Percentiles rank a stretch among this genome's conserved stretches.
Evolutionary conservation across 2,888 invertebrate species (phyloP).

Genomic region (Axea sp.): DNA sequence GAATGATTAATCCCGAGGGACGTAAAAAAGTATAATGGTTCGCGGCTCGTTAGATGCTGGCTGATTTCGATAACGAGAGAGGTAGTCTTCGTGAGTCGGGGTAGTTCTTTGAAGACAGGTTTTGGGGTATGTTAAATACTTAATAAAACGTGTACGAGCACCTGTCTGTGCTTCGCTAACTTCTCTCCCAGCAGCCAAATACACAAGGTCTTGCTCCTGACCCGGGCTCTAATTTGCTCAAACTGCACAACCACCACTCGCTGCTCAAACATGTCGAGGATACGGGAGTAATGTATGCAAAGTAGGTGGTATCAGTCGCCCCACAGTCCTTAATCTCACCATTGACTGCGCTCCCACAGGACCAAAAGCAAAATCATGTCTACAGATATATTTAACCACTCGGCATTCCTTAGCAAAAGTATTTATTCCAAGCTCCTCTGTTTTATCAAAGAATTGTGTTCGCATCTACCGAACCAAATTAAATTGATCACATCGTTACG

Average conservation of each 20-base stretch:
- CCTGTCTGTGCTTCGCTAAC: slow-evolving; percentile 49
- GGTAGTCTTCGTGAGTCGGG: slow-evolving; percentile 42
- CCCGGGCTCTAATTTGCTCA: slow-evolving; percentile 57
- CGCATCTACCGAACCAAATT: slow-evolving; percentile 37
- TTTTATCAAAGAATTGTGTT: slow-evolving; percentile 48
- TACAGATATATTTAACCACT: slow-evolving; percentile 43
- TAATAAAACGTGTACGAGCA: slow-evolving; percentile 60
- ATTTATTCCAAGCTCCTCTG: slow-evolving; percentile 38
- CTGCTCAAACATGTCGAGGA: slow-evolving; percentile 51
- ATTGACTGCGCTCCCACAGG: slow-evolving; percentile 64
- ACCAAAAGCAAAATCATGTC: slow-evolving; percentile 53
- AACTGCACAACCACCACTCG: slow-evolving; percentile 60
- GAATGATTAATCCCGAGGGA: slow-evolving; percentile 41
- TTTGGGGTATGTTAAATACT: slow-evolving; percentile 61
- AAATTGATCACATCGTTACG: slow-evolving; percentile 41
- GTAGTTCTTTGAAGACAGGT: slow-evolving; percentile 61
- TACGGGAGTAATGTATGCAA: slow-evolving; percentile 69
- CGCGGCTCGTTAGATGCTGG: slow-evolving; percentile 45
- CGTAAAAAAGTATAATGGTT: slow-evolving; percentile 43
- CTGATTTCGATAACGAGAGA: slow-evolving; percentile 62
- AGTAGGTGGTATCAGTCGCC: slow-evolving; percentile 70
- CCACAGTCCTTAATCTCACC: slow-evolving; percentile 68
- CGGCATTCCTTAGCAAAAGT: slow-evolving; percentile 33
- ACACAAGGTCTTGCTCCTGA: slow-evolving; percentile 44
- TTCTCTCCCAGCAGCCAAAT: slow-evolving; percentile 40